Conservation (phyloP, 2,888 invertebrate genomes). For the Drosophila meridiana region DNA sequence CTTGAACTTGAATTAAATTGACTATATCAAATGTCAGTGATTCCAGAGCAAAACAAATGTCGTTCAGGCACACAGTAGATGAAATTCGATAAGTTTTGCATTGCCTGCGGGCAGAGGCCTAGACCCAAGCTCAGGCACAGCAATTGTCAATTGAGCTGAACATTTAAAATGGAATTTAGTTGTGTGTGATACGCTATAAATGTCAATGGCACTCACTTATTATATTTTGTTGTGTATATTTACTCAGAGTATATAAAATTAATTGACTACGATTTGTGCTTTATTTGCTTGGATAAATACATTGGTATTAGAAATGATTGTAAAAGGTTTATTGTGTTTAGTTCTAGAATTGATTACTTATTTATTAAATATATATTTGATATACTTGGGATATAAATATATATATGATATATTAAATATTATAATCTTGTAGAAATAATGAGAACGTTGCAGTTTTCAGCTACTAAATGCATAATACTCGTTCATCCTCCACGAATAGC, state of each 20-base stretch:
- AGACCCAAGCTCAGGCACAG: background rate
- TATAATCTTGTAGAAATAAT: background rate
- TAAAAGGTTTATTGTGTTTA: background rate
- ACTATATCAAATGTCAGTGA: background rate
- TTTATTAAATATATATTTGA: background rate
- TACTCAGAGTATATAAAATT: background rate
- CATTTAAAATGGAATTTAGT: background rate
- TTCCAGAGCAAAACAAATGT: background rate
- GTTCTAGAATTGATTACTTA: background rate
- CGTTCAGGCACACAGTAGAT: background rate
- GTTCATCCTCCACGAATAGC: too few relatives aligned
- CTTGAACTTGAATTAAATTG: conserved; percentile 1
- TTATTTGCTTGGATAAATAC: background rate
- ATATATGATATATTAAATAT: too few relatives aligned
- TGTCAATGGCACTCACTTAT: background rate
- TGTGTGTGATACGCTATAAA: background rate
- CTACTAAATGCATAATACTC: background rate
- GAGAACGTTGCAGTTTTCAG: background rate
- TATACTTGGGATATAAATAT: too few relatives aligned
- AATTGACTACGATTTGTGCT: background rate
- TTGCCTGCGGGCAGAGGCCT: background rate
- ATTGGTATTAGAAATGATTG: background rate
- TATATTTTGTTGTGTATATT: background rate
- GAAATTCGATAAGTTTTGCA: conserved; percentile 1
- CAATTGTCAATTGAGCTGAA: background rate